Evolutionary conservation across 2,888 invertebrate genomes (phyloP), one percentile per base, ranked within the genome.

Genomic region (Eulithis prunata): DNA sequence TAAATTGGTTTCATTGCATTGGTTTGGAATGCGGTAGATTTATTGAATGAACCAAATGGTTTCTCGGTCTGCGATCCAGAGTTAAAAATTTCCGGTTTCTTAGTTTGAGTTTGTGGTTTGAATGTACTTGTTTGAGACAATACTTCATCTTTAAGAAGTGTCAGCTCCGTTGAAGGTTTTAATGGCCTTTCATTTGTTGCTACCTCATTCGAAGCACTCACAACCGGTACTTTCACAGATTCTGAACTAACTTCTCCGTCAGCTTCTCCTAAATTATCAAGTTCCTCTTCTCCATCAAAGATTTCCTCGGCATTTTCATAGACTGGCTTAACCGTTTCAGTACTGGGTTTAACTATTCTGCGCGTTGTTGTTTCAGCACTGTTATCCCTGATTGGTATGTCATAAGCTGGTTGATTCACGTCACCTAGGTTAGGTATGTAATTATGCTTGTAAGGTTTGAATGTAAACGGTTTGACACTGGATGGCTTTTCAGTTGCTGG

Each of bases 61-160:
- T 93, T 91, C 77, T 94, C 93, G 8, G 93, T 94, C 81, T 94
- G 93, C 14, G 89, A 89, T 56, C 92, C 93, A 64, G 82, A 75
- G 68, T 91, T 89, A 43, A 85, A 84, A 55, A 83, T 77, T 28
- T 82, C 68, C 61, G 80, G 77, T 69, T 80, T 84, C 8, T 78
- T 70, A 21, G 55, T 54, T 62, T 74, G 69, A 62, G 78, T 79
- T 55, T 78, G 67, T 8, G 63, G 55, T 38, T 67, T 66, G 21
- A 32, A 49, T 13, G 46, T 59, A 47, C 46, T 70, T 52, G 56
- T 11, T 49, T 73, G 58, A 46, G 78, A 72, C 46, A 81, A 74
- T 11, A 85, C 72, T 78, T 90, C 88, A 47, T 86, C 84, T 75
- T 84, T 76, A 14, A 84, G 71, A 59, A 86, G 72, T 41, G 80